phyloP scores from a whole-genome alignment of 2,888 invertebrate genomes.

The Colostygia pectinataria region DNA sequence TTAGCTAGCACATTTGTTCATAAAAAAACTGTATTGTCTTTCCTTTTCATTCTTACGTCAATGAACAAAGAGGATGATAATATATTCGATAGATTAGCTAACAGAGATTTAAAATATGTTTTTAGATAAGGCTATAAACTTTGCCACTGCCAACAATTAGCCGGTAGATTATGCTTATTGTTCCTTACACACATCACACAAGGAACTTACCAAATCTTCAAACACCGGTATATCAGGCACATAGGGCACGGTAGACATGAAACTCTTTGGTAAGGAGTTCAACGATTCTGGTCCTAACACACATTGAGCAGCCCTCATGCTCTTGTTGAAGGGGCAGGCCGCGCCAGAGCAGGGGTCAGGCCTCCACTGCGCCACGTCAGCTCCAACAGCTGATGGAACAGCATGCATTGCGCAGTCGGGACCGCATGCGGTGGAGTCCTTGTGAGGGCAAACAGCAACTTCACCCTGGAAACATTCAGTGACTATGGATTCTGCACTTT shows the following conservation, averaged over 20 bases:
- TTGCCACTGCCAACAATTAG: too few species aligned
- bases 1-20: background rate
- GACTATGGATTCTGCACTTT: too few species aligned
- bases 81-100: too few species aligned
- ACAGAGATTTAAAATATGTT: too few species aligned
- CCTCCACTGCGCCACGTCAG: constrained; percentile 42
- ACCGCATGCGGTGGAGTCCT: constrained; percentile 46
- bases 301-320: constrained; percentile 69
- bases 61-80: too few species aligned
- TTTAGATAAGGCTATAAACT: too few species aligned
- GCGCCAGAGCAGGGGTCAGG: constrained; percentile 52
- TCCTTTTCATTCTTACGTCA: too few species aligned
- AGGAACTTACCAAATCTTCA: constrained; percentile 40
- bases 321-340: constrained; percentile 51
- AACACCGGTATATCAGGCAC: constrained; percentile 32
- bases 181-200: too few species aligned
- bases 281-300: constrained; percentile 54
- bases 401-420: constrained; percentile 51
- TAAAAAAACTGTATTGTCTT: too few species aligned
- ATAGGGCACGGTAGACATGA: constrained; percentile 24
- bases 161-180: too few species aligned
- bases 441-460: constrained; percentile 46
- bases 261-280: constrained; percentile 24
- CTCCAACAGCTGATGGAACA: constrained; percentile 35
- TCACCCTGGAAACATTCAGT: constrained; percentile 37